phyloP scores from a whole-genome alignment of 2,888 invertebrate species.

The Tetragnatha montana region DNA sequence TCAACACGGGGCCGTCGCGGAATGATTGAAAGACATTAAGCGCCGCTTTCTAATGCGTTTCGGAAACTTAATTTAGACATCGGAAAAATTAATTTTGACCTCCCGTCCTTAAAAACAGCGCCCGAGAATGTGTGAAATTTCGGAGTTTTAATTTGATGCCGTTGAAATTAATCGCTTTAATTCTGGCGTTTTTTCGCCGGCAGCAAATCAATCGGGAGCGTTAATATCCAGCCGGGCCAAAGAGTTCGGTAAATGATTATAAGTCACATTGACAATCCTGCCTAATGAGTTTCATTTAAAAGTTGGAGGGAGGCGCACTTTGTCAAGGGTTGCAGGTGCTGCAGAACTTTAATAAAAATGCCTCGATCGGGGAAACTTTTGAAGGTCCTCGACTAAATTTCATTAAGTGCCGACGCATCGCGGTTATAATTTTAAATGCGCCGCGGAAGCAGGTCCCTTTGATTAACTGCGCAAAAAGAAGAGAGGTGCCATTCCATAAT shows the following conservation, averaged over 20 bases:
- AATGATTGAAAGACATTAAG: constrained; percentile 51
- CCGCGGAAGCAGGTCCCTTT: constrained; percentile 68
- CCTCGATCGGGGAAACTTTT: constrained; percentile 67
- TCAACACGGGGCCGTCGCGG: constrained; percentile 2
- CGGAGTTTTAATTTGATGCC: constrained; percentile 70
- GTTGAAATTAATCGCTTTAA: constrained; percentile 69
- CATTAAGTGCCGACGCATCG: constrained; percentile 65
- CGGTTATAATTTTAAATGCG: constrained; percentile 70
- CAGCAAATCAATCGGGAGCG: constrained; percentile 64
- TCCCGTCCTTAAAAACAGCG: constrained; percentile 43
- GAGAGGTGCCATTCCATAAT: constrained; percentile 64
- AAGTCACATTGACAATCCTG: constrained; percentile 70
- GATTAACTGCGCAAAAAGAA: constrained; percentile 66
- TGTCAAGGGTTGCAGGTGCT: constrained; percentile 71
- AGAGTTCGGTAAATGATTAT: constrained; percentile 70
- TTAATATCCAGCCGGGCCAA: constrained; percentile 63
- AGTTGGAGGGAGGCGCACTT: constrained; percentile 67
- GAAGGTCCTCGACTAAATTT: constrained; percentile 70
- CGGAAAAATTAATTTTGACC: constrained; percentile 44
- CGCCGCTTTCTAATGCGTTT: constrained; percentile 36
- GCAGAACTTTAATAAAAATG: constrained; percentile 71
- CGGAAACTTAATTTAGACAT: constrained; percentile 30
- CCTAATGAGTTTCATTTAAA: constrained; percentile 71
- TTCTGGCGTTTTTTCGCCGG: constrained; percentile 57
- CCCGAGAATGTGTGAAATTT: constrained; percentile 58